Evolutionary conservation across 2,113 vertebrate genomes (phyloP), one percentile per base, ranked within the genome.

Genomic region (Nibea coibor): DNA sequence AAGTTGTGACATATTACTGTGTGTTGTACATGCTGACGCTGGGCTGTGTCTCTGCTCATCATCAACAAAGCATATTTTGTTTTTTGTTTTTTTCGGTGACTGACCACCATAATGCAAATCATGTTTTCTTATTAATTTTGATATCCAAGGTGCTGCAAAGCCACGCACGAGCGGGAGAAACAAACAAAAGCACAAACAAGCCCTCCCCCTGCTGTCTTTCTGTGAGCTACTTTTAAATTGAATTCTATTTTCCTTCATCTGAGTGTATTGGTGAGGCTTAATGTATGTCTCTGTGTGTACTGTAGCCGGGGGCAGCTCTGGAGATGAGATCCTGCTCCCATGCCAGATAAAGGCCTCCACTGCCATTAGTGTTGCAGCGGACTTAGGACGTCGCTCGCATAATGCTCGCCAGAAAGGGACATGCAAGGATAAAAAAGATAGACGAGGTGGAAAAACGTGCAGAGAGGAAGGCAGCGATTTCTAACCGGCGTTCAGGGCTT

Each of bases 1-100:
- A 90, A 91, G 87, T 87, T 77, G 76, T 82, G 86, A 89, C 86
- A 87, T 83, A 88, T 87, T 82, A 69, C 78, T 68, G 81, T 68
- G 74, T 87, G 86, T 86, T 71, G 58, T 69, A 83, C 83, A 78
- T 42, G 80, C 82, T 73, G 76, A 80, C 47, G 47, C 69, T 4
- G 53, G 57, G 78, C 75, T 84, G 65, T 24, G 72, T 80, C 77
- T 80, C 80, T 68, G 65, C 75, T 90, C 79, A 79, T 88, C 82
- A 77, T 65, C 75, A 73, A 42, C 90, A 83, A 79, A 90, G 35
- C 73, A 72, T 88, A 57, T 83, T 83, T 82, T 31, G 20, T 73
- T 26, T 26, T 26, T 26, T 26, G 24, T 50, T 77, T 81, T 72
- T 80, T 72, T 58, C 57, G 0, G n/a, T 65, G 59, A 65, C 64